These are phyloP conservation scores for Neostethus bicornis DNA, from an alignment of 2,797 vertebrate genomes.

Conservation along the genomic window DNA sequence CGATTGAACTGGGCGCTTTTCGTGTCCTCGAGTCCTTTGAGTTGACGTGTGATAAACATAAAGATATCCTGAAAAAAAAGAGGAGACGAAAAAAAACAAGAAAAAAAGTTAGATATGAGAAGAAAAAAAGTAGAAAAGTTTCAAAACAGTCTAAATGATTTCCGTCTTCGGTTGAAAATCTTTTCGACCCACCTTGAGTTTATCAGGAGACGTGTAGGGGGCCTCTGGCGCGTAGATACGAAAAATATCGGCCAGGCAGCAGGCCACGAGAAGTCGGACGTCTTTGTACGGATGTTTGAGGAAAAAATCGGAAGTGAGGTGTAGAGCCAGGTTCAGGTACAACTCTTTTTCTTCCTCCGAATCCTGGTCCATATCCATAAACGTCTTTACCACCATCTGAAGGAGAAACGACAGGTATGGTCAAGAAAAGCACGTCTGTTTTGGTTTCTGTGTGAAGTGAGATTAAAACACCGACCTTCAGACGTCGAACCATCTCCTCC, in stretches of 20 bases:
- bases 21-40: slow-evolving; percentile 97
- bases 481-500: slow-evolving; percentile 98
- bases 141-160: too few relatives aligned
- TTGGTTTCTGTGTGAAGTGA: background rate
- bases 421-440: background rate
- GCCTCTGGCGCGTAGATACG: slow-evolving; percentile 98
- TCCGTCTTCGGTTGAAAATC: background rate
- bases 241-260: slow-evolving; percentile 98
- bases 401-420: background rate
- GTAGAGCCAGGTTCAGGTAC: slow-evolving; percentile 94
- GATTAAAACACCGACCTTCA: slow-evolving; percentile 84
- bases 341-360: slow-evolving; percentile 98
- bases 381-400: slow-evolving; percentile 99
- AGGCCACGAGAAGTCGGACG: slow-evolving; percentile 94
- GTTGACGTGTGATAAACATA: slow-evolving; percentile 98
- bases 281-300: slow-evolving; percentile 98
- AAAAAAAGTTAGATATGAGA: background rate
- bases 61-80: slow-evolving; percentile 93
- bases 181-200: slow-evolving; percentile 86
- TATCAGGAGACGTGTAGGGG: slow-evolving; percentile 96
- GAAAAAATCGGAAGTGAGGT: slow-evolving; percentile 98
- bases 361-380: slow-evolving; percentile 99
- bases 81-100: slow-evolving; percentile 7
- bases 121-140: background rate
- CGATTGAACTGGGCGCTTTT: slow-evolving; percentile 99